A percentile compares a stretch with the other conserved stretches of the same genome.
phyloP scores from a whole-genome alignment of 2,113 vertebrate species.

The Lampris megalopsis region DNA sequence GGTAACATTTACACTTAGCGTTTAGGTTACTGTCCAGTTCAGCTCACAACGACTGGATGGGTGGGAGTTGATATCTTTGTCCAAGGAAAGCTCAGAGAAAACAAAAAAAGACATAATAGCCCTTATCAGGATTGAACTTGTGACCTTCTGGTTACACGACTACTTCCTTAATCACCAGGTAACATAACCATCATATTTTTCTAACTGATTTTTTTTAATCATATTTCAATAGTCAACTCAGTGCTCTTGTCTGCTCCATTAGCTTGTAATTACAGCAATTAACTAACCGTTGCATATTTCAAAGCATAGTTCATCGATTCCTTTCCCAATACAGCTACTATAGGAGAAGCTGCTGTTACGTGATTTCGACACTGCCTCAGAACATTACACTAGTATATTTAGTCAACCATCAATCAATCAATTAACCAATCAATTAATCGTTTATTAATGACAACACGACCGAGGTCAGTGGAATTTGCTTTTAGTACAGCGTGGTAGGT shows the following conservation, averaged over 20 bases:
- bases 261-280: conserved; percentile 47
- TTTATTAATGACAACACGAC: too few species aligned
- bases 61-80: too few species aligned
- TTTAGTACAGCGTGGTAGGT: too few species aligned
- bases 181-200: conserved; percentile 16
- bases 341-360: neutral
- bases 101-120: neutral
- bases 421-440: too few species aligned
- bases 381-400: too few species aligned
- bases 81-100: too few species aligned
- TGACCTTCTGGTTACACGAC: neutral
- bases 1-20: too few species aligned
- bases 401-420: too few species aligned
- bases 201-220: conserved; percentile 23
- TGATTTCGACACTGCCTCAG: too few species aligned
- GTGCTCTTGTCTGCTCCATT: conserved; percentile 35
- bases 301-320: conserved; percentile 33
- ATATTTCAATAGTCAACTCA: neutral
- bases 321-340: conserved; percentile 26
- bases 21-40: too few species aligned
- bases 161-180: neutral
- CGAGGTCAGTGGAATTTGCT: too few species aligned
- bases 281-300: conserved; percentile 22
- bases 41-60: too few species aligned
- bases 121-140: neutral